Conservation (phyloP, 2,113 vertebrate species). For the Gymnocephalus cernua region DNA sequence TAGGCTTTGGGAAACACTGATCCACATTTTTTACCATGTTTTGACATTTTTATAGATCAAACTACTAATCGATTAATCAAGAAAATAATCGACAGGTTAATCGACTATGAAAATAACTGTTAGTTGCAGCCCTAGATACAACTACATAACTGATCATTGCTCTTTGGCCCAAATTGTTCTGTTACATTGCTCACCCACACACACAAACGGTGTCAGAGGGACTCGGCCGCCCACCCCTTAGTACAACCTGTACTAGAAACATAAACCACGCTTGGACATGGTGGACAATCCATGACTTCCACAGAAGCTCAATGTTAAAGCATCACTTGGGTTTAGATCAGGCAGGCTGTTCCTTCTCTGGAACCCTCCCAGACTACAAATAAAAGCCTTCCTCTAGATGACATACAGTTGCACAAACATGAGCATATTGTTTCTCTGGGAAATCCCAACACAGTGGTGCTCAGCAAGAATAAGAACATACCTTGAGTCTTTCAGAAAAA, state of each 20-base stretch:
- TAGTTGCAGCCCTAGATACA: too few relatives aligned
- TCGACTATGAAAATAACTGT: too few relatives aligned
- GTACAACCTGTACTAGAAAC: not conserved
- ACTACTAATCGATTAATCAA: too few relatives aligned
- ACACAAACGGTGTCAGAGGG: not conserved
- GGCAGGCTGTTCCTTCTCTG: not conserved
- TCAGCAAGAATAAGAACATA: not conserved
- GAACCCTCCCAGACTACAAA: constrained; percentile 6
- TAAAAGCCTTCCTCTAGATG: constrained; percentile 6
- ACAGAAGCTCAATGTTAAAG: not conserved
- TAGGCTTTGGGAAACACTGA: too few relatives aligned
- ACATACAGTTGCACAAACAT: not conserved
- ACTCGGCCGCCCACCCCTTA: too few relatives aligned
- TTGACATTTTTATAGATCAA: too few relatives aligned
- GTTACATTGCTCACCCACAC: not conserved
- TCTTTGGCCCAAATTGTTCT: not conserved
- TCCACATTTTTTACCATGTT: too few relatives aligned
- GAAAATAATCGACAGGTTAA: too few relatives aligned
- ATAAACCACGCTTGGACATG: not conserved
- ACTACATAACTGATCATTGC: not conserved
- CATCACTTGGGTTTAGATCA: not conserved
- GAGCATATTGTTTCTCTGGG: constrained; percentile 11
- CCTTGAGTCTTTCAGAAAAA: not conserved
- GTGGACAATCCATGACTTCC: not conserved
- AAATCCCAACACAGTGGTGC: constrained; percentile 8